phyloP scores from a whole-genome alignment of 2,113 vertebrate genomes.

The Asarcornis scutulata region DNA sequence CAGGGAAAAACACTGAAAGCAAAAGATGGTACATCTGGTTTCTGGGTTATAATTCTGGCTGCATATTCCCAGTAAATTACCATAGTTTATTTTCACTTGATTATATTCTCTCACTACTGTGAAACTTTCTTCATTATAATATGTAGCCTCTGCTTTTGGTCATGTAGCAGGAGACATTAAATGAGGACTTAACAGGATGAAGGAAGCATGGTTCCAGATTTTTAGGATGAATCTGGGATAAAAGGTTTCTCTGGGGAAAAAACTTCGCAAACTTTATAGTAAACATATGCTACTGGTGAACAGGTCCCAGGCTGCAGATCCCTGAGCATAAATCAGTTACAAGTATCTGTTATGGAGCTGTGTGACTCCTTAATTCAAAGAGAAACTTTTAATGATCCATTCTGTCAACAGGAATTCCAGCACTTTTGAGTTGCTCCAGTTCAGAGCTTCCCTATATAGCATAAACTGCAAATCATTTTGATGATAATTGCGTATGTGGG shows the following conservation, averaged over 20 bases:
- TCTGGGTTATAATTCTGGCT: not conserved
- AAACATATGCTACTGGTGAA: not conserved
- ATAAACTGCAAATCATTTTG: not conserved
- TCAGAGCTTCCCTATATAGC: not conserved
- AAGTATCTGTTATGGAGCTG: not conserved
- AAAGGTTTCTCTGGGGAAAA: not conserved
- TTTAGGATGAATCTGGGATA: not conserved
- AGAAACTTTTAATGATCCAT: not conserved
- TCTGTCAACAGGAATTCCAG: not conserved
- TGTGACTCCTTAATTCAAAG: not conserved
- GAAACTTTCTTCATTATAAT: not conserved
- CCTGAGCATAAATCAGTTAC: not conserved
- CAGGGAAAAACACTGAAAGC: not conserved
- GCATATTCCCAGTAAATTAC: not conserved
- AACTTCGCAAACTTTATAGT: not conserved
- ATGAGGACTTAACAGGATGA: not conserved
- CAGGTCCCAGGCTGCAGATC: not conserved
- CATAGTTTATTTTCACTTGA: not conserved
- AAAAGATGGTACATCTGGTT: not conserved
- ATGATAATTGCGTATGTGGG: not conserved
- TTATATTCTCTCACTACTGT: not conserved
- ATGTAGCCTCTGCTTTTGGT: not conserved
- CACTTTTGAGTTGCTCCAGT: not conserved
- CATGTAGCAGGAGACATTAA: not conserved
- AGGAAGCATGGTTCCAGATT: not conserved